Evolutionary conservation across 2,113 vertebrate genomes (phyloP), one percentile per base, ranked within the genome.

Genomic region (Alaudala cheleensis): DNA sequence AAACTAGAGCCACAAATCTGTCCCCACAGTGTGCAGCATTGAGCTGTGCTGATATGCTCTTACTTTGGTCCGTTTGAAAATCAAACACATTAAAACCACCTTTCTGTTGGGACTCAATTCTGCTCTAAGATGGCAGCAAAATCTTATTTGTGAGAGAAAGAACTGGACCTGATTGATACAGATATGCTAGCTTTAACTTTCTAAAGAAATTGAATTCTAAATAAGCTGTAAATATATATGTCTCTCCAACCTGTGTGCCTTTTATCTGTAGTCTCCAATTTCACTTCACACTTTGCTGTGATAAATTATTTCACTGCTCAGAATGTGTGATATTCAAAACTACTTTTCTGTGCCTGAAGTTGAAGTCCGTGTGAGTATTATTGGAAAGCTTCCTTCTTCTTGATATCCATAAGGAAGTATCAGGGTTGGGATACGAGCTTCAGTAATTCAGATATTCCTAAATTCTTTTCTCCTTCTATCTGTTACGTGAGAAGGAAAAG

Each of bases 281-380:
- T 82, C 77, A 62, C 33, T 88, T 91, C 87, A 54, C 12, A 64
- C 6, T 24, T 81, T 67, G 39, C 83, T 86, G 23, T 80, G 56
- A 39, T 57, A 74, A 92, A 88, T 78, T 89, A 73, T 89, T 94
- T 88, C 33, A 45, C 57, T 90, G 17, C 81, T 90, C 44, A 73
- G 61, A 92, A 90, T 26, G n/a, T 81, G 61, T 88, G 54, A 66
- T 53, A 72, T 61, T 45, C 81, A 90, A 58, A 92, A 84, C 39
- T 74, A 56, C 18, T 74, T 76, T 79, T 90, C 47, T 69, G 3
- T 88, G 53, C 51, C 28, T 89, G 23, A 79, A 92, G 19, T 31
- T 51, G 40, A 73, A 85, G 18, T 53, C 53, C 21, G 25, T 2
- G 1, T 57, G 53, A 53, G 22, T 37, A 29, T 51, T 81, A 61